Base-by-base conservation (phyloP, 37 sponge, comb jelly and placozoan genomes). In the Theonella swinhoei region DNA sequence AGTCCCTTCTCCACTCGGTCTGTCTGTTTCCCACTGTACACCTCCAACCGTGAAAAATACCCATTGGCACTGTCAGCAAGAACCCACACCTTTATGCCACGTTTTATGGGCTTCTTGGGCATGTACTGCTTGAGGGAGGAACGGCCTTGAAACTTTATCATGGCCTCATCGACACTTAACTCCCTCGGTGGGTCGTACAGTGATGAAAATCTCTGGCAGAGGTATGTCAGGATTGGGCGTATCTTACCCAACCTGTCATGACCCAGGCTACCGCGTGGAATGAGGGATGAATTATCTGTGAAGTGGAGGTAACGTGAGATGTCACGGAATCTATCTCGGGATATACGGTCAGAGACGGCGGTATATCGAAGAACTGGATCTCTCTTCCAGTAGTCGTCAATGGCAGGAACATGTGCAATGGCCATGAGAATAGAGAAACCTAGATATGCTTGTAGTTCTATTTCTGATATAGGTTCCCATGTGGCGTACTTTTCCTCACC, bases 1-100 rank as follows among this genome's bases (percentile, higher is more conserved):
- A 65, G 66, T 20, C 66, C 25, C 19, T 8, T 65, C n/a, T 65
- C 66, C 7, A 26, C 66, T 20, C 30, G 14, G 66, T 26, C 30
- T 24, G 24, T n/a, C 66, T 65, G 25, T n/a, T 65, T 65, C 30
- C 66, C 66, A 23, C 24, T 65, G 66, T 65, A 65, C 25, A 65
- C 66, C 30, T 65, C 66, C 7, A 65, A 20, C 5, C 30, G 25
- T 28, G n/a, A 23, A n/a, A 83, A 28, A 24, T 83, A 83, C 20
- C 84, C 76, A 25, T 64, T 83, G 32, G 5, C 14, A 36, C 62
- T 47, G 36, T 86, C 87, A 29, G 74, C 87, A 20, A 60, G 72
- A 29, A 77, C 87, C 87, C 87, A 85, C 35, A 75, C 76, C 76
- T 84, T 84, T 39, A 75, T 72, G 0, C 84, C 84, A 1, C 84